These are phyloP conservation scores for Gymnodraco acuticeps DNA, from an alignment of 2,797 vertebrate genomes.

Conservation along the genomic window DNA sequence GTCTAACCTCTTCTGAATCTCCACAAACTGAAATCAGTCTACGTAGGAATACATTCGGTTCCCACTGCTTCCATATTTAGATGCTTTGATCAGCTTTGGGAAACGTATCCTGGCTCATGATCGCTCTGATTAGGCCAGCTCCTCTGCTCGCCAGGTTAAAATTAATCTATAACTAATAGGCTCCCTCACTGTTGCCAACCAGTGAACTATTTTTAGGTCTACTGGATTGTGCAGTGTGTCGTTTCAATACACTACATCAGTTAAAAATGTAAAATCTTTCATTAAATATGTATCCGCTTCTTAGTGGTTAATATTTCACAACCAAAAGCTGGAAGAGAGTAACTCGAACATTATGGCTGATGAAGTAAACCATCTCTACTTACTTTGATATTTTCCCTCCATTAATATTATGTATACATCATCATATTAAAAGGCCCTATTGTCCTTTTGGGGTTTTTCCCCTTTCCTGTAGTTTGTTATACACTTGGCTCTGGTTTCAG, in stretches of 20 bases:
- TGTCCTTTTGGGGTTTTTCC: too few species aligned
- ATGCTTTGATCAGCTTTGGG: slow-evolving; percentile 32
- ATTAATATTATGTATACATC: background rate
- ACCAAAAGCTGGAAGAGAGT: background rate
- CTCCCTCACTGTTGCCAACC: slow-evolving; percentile 28
- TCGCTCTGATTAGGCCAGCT: slow-evolving; percentile 23
- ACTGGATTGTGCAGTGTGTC: slow-evolving; percentile 23
- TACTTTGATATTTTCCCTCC: background rate
- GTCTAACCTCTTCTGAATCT: slow-evolving; percentile 12
- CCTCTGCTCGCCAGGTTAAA: slow-evolving; percentile 41
- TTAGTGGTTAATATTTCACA: slow-evolving; percentile 28
- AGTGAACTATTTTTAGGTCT: slow-evolving; percentile 44
- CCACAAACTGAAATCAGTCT: background rate
- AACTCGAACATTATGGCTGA: slow-evolving; percentile 5
- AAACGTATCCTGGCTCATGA: slow-evolving; percentile 15
- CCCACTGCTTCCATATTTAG: slow-evolving; percentile 31
- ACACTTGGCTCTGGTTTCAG: too few species aligned
- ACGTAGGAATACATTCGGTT: slow-evolving; percentile 9
- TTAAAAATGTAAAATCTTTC: slow-evolving; percentile 21
- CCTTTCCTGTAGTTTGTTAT: too few species aligned
- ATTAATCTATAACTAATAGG: slow-evolving; percentile 42
- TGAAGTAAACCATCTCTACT: slow-evolving; percentile 1
- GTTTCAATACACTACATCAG: background rate
- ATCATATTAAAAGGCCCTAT: background rate
- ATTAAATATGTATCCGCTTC: slow-evolving; percentile 33